Percentiles rank a stretch among this genome's conserved stretches.
Conservation (phyloP, 2,797 vertebrate species). For the Anguilla obscura region DNA sequence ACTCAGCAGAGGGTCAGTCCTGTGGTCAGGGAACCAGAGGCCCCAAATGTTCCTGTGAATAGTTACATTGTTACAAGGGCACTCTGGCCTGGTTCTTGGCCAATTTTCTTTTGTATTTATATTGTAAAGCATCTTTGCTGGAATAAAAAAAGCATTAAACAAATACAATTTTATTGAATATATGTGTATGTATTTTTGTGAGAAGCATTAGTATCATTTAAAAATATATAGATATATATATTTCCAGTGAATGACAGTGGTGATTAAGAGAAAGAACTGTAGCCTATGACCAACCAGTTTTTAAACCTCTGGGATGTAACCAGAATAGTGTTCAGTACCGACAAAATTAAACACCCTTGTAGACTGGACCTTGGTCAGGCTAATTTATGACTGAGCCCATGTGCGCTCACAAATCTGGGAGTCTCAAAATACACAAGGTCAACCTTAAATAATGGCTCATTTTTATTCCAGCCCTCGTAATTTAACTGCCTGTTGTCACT, state of each 20-base stretch:
- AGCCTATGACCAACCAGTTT: background rate
- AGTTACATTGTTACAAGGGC: no score
- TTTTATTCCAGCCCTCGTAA: background rate
- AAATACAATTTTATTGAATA: no score
- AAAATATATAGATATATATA: no score
- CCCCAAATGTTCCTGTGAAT: no score
- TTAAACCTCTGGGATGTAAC: background rate
- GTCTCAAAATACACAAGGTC: constrained; percentile 3
- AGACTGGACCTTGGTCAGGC: background rate
- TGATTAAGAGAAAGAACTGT: background rate
- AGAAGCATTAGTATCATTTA: no score
- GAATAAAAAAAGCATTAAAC: no score
- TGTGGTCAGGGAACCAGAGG: no score
- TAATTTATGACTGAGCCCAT: background rate
- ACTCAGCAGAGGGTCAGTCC: no score
- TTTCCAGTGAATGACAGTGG: background rate
- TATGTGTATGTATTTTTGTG: background rate
- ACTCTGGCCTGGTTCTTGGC: no score
- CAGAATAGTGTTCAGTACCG: background rate
- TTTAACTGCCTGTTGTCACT: background rate
- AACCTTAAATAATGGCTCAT: background rate
- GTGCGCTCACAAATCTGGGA: background rate
- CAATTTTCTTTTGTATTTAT: no score
- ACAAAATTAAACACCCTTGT: background rate
- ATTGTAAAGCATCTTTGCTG: no score